Evolutionary conservation across 64 coral and sea anemone species (phyloP).

Genomic region (Montipora foliosa): DNA sequence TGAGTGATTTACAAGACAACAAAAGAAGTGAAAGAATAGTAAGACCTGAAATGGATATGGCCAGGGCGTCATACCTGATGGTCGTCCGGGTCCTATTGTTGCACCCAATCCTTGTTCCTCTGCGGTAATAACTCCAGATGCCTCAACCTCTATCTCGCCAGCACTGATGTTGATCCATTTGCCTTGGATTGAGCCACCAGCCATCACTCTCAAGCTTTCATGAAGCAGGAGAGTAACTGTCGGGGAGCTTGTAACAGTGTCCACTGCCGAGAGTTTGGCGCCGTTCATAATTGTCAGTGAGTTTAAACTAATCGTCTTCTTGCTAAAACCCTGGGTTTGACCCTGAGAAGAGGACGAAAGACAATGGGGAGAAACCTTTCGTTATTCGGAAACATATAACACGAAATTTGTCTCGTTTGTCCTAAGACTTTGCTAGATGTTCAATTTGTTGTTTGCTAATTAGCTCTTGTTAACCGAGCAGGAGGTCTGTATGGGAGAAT

Average conservation of each 20-base stretch:
- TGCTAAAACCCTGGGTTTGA: constrained; percentile 66
- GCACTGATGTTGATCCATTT: constrained; percentile 82
- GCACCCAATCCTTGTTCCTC: constrained; percentile 56
- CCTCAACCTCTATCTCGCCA: constrained; percentile 66
- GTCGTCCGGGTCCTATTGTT: constrained; percentile 61
- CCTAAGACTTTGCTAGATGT: too few relatives aligned
- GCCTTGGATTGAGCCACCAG: constrained; percentile 79
- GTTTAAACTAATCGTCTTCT: constrained; percentile 71
- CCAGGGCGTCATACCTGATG: constrained; percentile 57
- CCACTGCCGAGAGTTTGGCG: constrained; percentile 69
- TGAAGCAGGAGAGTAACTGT: constrained; percentile 63
- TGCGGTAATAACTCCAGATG: constrained; percentile 65
- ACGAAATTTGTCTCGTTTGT: too few relatives aligned
- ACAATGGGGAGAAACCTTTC: neutral
- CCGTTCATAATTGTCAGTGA: constrained; percentile 92
- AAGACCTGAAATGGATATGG: too few relatives aligned
- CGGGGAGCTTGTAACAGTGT: constrained; percentile 46
- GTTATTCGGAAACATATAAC: too few relatives aligned
- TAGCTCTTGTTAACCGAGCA: too few relatives aligned
- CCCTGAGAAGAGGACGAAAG: constrained; percentile 43
- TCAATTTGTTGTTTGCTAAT: too few relatives aligned
- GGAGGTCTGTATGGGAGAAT: too few relatives aligned
- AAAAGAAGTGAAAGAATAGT: too few relatives aligned
- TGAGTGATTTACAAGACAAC: too few relatives aligned
- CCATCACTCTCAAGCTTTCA: constrained; percentile 77